These are phyloP conservation scores for Patiria pectinifera DNA, from an alignment of 53 echinoderm and acorn worm genomes.

Conservation along the genomic window DNA sequence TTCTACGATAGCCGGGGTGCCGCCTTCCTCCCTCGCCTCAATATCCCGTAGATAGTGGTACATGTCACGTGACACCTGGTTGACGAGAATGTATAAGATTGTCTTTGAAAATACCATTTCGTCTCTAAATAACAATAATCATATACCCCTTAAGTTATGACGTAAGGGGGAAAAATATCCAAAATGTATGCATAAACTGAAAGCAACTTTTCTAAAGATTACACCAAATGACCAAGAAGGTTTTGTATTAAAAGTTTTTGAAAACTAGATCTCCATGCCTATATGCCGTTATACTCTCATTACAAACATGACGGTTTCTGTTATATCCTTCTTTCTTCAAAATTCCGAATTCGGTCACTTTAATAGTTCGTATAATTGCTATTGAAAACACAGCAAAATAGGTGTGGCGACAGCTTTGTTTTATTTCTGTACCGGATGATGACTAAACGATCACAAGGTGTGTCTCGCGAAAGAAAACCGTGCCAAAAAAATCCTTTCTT, in stretches of 20 bases:
- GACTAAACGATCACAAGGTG: slow-evolving; percentile 43
- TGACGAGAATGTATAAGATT: neutral
- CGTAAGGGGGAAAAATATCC: too few relatives aligned
- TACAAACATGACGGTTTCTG: neutral
- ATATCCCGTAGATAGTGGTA: slow-evolving; percentile 83
- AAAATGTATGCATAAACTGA: too few relatives aligned
- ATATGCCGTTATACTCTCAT: too few relatives aligned
- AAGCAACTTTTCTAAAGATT: neutral
- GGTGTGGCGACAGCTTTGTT: neutral
- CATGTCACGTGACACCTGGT: slow-evolving; percentile 93
- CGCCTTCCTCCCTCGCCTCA: slow-evolving; percentile 84
- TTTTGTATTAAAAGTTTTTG: neutral
- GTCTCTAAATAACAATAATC: neutral
- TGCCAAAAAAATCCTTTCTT: slow-evolving; percentile 16
- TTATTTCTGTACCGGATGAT: slow-evolving; percentile 25
- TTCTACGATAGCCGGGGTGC: slow-evolving; percentile 84
- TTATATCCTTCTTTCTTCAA: neutral
- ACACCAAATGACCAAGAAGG: neutral
- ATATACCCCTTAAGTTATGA: neutral
- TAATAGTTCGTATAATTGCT: neutral
- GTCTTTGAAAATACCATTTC: neutral
- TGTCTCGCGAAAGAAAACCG: neutral
- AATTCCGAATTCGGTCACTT: neutral
- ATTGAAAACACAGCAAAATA: neutral
- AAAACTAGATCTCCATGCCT: neutral